Evolutionary conservation across 2,888 invertebrate genomes (phyloP), one percentile per base, ranked within the genome.

Genomic region (Dione vanillae): DNA sequence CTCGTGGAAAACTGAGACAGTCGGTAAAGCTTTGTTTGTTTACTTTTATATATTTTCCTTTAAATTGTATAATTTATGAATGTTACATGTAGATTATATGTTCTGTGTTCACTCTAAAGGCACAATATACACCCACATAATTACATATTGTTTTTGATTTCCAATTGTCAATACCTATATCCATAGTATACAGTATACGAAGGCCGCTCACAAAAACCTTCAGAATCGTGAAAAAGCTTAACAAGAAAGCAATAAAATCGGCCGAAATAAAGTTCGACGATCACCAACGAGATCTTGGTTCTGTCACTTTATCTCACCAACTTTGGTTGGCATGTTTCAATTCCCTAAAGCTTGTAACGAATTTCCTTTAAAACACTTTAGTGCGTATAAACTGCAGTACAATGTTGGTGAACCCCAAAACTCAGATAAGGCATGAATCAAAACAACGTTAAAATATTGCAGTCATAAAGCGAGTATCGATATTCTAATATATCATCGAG

Each of bases 401-500:
- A 27, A 27, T 52, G 9, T 58, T 20, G 8, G 19, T 58, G 19
- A 58, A 41, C 9, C 20, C 8, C 14, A 58, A 41, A 58, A 19
- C 58, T 41, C 19, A 19, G 41, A 58, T 41, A 41, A 14, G 19
- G 16, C 58, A 8, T 37, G 20, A 14, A 58, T 58, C 41, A 58
- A 20, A 58, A 58, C 41, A 58, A 58, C 14, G 41, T 16, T 41
- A 41, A 41, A 58, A 58, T 58, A 58, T 58, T 12, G 41, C 58
- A 40, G 19, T 58, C 19, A 41, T 41, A 58, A 58, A 58, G 41
- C 58, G 41, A 19, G 58, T 14, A 58, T 58, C 41, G 41, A 41
- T 58, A 20, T 54, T 54, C 54, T n/a, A 43, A 66, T 66, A 66
- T 43, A 66, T 66, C 65, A 66, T 37, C 35, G n/a, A 49, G 37